A percentile compares a stretch with the other conserved stretches of the same genome.
Evolutionary conservation across 35 echinoderm and acorn worm species (phyloP).

Genomic region (Amphiura filiformis): DNA sequence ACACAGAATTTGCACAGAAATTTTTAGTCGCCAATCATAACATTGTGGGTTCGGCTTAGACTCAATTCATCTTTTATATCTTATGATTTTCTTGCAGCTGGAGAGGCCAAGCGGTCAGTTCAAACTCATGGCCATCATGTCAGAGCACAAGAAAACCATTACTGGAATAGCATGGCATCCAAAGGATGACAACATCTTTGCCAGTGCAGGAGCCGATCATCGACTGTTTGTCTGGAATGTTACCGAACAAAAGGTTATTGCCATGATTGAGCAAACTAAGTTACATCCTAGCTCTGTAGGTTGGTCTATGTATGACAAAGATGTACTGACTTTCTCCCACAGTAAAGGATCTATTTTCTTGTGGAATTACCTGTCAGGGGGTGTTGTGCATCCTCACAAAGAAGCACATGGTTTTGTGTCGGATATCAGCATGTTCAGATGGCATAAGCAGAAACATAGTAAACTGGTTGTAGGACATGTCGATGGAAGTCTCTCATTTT

Average conservation of each 20-base stretch:
- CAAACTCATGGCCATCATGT: conserved; percentile 94
- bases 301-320: conserved; percentile 69
- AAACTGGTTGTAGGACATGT: conserved; percentile 91
- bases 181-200: conserved; percentile 79
- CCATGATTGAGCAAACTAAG: conserved; percentile 63
- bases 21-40: too few species aligned
- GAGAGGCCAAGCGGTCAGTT: conserved; percentile 84
- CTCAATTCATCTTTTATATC: background rate
- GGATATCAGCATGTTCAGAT: conserved; percentile 76
- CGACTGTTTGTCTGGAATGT: conserved; percentile 85
- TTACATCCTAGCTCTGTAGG: conserved; percentile 53
- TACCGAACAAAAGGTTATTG: conserved; percentile 56
- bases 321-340: conserved; percentile 57
- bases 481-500: conserved; percentile 86
- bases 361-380: conserved; percentile 51
- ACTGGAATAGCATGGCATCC: conserved; percentile 93
- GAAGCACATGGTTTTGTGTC: conserved; percentile 79
- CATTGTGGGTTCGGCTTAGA: background rate
- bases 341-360: conserved; percentile 74
- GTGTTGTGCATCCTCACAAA: conserved; percentile 47
- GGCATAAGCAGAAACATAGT: conserved; percentile 73
- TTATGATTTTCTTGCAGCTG: conserved; percentile 52
- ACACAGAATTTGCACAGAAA: too few species aligned
- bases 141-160: conserved; percentile 96
- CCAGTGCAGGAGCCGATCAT: conserved; percentile 69